Base-by-base conservation (phyloP, 2,797 vertebrate genomes). In the Rhadinocentrus ornatus region DNA sequence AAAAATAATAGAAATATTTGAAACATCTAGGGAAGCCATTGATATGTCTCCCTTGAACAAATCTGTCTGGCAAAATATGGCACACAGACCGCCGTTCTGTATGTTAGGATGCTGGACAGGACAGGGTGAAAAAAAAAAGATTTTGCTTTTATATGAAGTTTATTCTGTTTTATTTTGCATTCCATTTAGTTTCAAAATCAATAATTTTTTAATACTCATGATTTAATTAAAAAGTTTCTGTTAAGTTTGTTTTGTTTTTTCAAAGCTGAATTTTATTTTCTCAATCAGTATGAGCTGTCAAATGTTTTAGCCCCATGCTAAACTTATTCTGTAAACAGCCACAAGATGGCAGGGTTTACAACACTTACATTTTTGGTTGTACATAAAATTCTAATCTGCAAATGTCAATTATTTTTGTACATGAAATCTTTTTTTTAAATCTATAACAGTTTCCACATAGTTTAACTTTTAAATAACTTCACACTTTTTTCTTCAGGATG, bases 401-500 rank as follows among this genome's bases (percentile, higher is more conserved):
- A 15, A 5, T 46, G 18, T n/a, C 16, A n/a, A 27, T 15, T 59
- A 2, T 48, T 39, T 27, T 20, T 61, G 2, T 66, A 55, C 10
- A 31, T 66, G 57, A 22, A 68, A 57, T 24, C 11, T 44, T 18
- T 13, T 37, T 20, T 46, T 9, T 59, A 6, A 15, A 58, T 71
- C 10, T 65, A 9, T 20, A 2, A 0, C 0, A 16, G 26, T 13
- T 54, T 16, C 24, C 22, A 20, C 2, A 29, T n/a, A 2, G 16
- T 18, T 15, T 66, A 3, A 15, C 13, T 50, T n/a, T 7, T 82
- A 2, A 41, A 63, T 66, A 46, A 35, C 2, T 61, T 1, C 2
- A 12, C 0, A 10, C 50, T 69, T 1, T 71, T 3, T n/a, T 69
- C 16, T 37, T 67, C 84, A 99, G 97, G 97, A 98, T 80, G 96